Evolutionary conservation across 2,888 invertebrate genomes (phyloP).

Genomic region (Sussaba pulchella): DNA sequence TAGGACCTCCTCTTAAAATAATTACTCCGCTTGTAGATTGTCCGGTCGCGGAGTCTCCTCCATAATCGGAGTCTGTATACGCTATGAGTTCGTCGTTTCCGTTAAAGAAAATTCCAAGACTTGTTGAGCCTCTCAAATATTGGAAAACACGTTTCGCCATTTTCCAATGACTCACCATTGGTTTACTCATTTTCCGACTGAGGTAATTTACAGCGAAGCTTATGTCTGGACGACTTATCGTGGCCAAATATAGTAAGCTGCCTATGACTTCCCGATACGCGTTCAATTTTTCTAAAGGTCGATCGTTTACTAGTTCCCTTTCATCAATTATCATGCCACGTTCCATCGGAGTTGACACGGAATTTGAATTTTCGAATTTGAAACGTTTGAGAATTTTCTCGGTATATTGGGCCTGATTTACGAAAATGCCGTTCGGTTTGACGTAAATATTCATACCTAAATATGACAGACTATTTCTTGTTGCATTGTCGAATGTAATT

Average conservation of each 20-base stretch:
- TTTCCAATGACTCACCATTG: constrained; percentile 55
- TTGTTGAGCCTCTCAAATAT: constrained; percentile 52
- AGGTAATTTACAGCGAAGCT: constrained; percentile 41
- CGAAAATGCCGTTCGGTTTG: constrained; percentile 68
- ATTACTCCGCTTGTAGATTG: constrained; percentile 74
- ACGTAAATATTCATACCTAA: constrained; percentile 72
- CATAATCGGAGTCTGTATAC: constrained; percentile 70
- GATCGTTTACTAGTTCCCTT: constrained; percentile 61
- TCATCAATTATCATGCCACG: constrained; percentile 70
- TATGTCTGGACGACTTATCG: constrained; percentile 52
- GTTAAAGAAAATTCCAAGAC: constrained; percentile 56
- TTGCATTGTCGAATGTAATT: constrained; percentile 59
- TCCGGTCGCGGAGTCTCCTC: constrained; percentile 62
- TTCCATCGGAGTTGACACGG: constrained; percentile 73
- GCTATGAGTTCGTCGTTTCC: constrained; percentile 61
- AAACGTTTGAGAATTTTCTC: constrained; percentile 68
- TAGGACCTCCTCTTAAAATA: constrained; percentile 71
- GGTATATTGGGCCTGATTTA: constrained; percentile 72
- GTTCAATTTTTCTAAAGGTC: constrained; percentile 34
- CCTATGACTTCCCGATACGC: constrained; percentile 70
- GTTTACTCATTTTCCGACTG: constrained; percentile 47
- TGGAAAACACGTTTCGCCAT: constrained; percentile 52
- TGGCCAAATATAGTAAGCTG: constrained; percentile 66
- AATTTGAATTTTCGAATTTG: constrained; percentile 47
- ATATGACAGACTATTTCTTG: constrained; percentile 59